Conservation (phyloP, 2,888 invertebrate genomes). For the Alsophila aescularia region DNA sequence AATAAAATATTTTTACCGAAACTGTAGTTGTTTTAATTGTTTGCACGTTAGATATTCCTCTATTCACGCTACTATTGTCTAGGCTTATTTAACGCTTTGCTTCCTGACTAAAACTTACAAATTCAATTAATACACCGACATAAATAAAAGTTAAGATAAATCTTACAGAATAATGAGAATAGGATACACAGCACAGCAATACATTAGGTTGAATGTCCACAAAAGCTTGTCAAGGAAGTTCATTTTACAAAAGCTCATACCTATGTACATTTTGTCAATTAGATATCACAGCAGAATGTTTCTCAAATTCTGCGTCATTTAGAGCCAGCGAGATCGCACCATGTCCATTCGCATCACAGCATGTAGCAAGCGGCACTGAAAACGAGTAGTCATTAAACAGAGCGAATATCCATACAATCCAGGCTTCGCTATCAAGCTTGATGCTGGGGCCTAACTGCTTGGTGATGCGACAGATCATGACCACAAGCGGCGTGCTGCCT, state of each 20-base stretch:
- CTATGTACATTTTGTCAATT: too few species aligned
- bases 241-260: slow-evolving; percentile 26
- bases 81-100: slow-evolving; percentile 78
- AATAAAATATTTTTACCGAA: slow-evolving; percentile 78
- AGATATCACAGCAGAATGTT: too few species aligned
- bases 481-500: slow-evolving; percentile 57
- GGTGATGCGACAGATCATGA: slow-evolving; percentile 58
- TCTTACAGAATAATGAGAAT: slow-evolving; percentile 21
- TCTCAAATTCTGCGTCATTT: slow-evolving; percentile 1
- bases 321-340: slow-evolving; percentile 29
- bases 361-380: slow-evolving; percentile 64
- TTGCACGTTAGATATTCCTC: slow-evolving; percentile 67
- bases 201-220: neutral
- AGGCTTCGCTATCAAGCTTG: slow-evolving; percentile 66
- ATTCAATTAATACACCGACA: slow-evolving; percentile 47
- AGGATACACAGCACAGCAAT: slow-evolving; percentile 24
- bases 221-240: slow-evolving; percentile 5
- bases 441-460: slow-evolving; percentile 67
- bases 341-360: slow-evolving; percentile 68
- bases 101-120: slow-evolving; percentile 61
- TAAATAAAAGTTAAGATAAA: slow-evolving; percentile 44
- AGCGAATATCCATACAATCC: slow-evolving; percentile 54
- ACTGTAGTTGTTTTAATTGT: slow-evolving; percentile 75
- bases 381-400: slow-evolving; percentile 48
- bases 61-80: slow-evolving; percentile 67